Evolutionary conservation across 2,797 vertebrate genomes (phyloP).

Genomic region (Karalla daura): DNA sequence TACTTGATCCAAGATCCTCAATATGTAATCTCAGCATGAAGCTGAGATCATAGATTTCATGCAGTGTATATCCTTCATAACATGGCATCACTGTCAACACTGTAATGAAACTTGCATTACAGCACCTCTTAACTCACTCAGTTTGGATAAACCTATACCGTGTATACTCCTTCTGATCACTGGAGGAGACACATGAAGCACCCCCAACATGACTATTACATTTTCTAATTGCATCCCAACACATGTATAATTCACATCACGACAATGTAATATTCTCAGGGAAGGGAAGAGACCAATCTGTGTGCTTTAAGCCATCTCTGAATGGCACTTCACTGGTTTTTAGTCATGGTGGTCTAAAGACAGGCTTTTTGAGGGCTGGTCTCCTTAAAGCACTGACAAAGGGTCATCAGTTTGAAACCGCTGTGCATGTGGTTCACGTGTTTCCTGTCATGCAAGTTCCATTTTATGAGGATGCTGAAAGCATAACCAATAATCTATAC

Average conservation of each 20-base stretch:
- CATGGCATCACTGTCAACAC: not conserved
- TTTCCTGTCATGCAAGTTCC: slow-evolving; percentile 34
- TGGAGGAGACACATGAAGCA: slow-evolving; percentile 46
- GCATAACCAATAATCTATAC: slow-evolving; percentile 46
- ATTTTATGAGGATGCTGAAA: slow-evolving; percentile 40
- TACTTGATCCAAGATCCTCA: too few relatives aligned
- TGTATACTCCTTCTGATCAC: slow-evolving; percentile 42
- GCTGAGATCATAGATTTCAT: not conserved
- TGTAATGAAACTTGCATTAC: not conserved
- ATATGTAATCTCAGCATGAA: not conserved
- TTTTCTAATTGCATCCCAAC: slow-evolving; percentile 69
- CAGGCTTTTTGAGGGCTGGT: slow-evolving; percentile 5
- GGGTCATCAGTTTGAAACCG: slow-evolving; percentile 18
- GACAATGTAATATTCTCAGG: slow-evolving; percentile 56
- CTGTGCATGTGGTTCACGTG: slow-evolving; percentile 42
- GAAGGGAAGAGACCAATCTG: slow-evolving; percentile 50
- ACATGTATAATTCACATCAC: slow-evolving; percentile 67
- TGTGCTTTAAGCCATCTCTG: slow-evolving; percentile 43
- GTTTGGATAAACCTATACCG: slow-evolving; percentile 7
- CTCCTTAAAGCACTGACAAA: slow-evolving; percentile 6
- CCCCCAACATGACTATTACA: slow-evolving; percentile 69
- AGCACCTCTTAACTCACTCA: not conserved
- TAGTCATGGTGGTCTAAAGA: slow-evolving; percentile 40
- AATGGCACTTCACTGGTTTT: slow-evolving; percentile 37
- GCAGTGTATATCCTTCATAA: not conserved